Base-by-base conservation (phyloP, 53 echinoderm and acorn worm species). In the Patiria pectinifera region DNA sequence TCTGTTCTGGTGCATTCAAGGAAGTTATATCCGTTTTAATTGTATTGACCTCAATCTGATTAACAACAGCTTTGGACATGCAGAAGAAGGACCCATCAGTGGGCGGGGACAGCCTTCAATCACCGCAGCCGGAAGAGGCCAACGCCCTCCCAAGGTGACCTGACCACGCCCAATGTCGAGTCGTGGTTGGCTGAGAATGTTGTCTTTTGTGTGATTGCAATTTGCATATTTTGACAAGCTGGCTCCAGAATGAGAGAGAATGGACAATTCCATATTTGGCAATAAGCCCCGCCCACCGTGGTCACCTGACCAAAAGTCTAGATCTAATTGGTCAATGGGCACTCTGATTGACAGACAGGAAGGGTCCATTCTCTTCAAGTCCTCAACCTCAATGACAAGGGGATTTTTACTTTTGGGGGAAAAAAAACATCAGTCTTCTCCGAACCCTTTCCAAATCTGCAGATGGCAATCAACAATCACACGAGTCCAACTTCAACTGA, bases 61-160 rank as follows among this genome's bases (percentile, higher is more conserved):
- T 74, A 4, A 23, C 74, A 23, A n/a, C 74, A 24, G 45, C 59
- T 59, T 11, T 82, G 82, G 61, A 83, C 25, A 21, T 47, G 59
- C 35, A 26, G 23, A 26, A 74, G 74, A 74, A 74, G 24, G 74
- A 23, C 74, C 74, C 74, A 44, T 88, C 88, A 59, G 59, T 16
- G 18, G 79, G 81, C 59, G 81, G 81, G 19, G 90, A 90, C 11
- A 69, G 43, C 4, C 4, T 21, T 18, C 60, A 24, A 46, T 61
- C 78, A 26, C 60, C 89, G 22, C 19, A 63, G 3, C 12, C n/a
- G 59, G 87, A 87, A 21, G 87, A 87, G 18, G 87, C 22, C 62
- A 59, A 21, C 10, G 21, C 58, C 15, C 90, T 90, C 77, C 81
- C 70, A 80, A 90, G 90, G 90, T 90, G 90, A 90, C 90, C 80